Percentiles rank a stretch among this genome's conserved stretches.
These are phyloP conservation scores for Ameiurus melas DNA, from an alignment of 2,113 vertebrate species.

Conservation along the genomic window DNA sequence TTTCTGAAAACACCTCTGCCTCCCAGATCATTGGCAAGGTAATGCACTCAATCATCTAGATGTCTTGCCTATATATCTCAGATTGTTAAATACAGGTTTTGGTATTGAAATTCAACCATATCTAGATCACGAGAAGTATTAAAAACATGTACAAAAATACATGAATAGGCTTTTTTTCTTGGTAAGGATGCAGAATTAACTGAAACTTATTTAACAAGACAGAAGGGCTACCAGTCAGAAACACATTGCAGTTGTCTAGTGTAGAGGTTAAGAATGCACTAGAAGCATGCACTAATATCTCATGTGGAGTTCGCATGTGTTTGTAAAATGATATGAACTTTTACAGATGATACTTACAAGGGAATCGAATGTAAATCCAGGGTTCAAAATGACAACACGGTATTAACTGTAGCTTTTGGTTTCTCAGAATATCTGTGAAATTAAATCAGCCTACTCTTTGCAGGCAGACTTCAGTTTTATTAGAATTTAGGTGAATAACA, in stretches of 20 bases:
- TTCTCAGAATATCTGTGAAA: not conserved
- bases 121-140: not conserved
- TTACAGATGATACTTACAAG: not conserved
- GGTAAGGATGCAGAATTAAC: not conserved
- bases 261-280: not conserved
- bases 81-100: not conserved
- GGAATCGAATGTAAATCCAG: not conserved
- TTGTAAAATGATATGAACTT: not conserved
- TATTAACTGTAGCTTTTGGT: not conserved
- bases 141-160: not conserved
- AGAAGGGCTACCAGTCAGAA: not conserved
- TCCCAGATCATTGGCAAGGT: conserved; percentile 88
- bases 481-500: not conserved
- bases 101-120: not conserved
- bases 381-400: not conserved
- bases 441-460: not conserved
- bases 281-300: not conserved
- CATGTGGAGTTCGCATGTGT: not conserved
- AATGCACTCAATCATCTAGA: conserved; percentile 47
- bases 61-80: not conserved
- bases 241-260: not conserved
- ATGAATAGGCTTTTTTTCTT: not conserved
- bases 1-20: conserved; percentile 82
- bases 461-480: not conserved
- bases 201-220: not conserved